phyloP scores from a whole-genome alignment of 2,797 vertebrate species.

The Malurus leucopterus region DNA sequence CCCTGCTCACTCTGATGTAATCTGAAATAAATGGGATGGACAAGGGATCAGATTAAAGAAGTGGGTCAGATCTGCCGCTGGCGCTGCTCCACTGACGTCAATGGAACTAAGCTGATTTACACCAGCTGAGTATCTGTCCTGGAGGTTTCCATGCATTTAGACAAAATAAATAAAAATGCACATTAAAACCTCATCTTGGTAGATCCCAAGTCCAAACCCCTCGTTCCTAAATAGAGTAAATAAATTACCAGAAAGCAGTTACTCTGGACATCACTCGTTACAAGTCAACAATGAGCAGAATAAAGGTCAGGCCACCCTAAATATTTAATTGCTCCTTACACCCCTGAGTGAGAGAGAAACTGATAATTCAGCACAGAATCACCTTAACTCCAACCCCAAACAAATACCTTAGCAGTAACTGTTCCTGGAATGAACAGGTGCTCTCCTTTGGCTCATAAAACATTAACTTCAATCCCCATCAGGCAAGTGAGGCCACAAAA shows the following conservation, averaged over 20 bases:
- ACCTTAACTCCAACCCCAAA: conserved; percentile 7
- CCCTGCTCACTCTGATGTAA: conserved; percentile 36
- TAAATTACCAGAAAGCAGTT: conserved; percentile 7
- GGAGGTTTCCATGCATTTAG: conserved; percentile 15
- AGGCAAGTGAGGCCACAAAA: not conserved
- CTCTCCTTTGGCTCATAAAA: conserved; percentile 20
- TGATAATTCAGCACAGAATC: conserved; percentile 28
- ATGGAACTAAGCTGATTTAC: conserved; percentile 53
- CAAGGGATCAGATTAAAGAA: conserved; percentile 58
- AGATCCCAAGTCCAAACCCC: not conserved
- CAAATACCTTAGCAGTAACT: not conserved
- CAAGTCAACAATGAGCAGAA: not conserved
- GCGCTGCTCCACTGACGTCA: conserved; percentile 39
- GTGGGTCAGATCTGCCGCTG: conserved; percentile 40
- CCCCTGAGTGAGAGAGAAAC: conserved; percentile 8
- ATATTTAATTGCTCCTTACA: conserved; percentile 1
- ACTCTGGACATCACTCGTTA: not conserved
- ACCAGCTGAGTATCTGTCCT: conserved; percentile 30
- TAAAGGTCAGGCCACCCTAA: conserved; percentile 8
- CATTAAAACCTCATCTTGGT: not conserved
- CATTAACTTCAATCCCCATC: conserved; percentile 6
- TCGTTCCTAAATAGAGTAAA: conserved; percentile 4
- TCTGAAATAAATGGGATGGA: conserved; percentile 54
- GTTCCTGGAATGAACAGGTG: not conserved
- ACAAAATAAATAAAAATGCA: conserved; percentile 31